Percentiles rank a stretch among this genome's conserved stretches.
Evolutionary conservation across 2,113 vertebrate species (phyloP).

Genomic region (Actenoides hombroni): DNA sequence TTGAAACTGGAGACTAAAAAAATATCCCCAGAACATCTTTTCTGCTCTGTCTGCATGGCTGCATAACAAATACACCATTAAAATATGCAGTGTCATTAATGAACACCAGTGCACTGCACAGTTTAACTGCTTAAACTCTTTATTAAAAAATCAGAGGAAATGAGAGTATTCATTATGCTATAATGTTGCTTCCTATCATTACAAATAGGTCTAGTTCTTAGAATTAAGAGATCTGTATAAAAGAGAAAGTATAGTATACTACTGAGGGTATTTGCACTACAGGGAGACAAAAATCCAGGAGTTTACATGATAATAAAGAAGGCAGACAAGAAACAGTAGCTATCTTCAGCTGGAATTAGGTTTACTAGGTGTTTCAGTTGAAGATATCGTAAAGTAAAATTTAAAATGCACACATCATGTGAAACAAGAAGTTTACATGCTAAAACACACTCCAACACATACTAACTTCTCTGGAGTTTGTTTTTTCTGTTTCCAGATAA

Average conservation of each 20-base stretch:
- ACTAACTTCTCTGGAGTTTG: background rate
- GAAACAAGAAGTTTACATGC: background rate
- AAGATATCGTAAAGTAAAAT: background rate
- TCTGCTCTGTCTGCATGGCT: background rate
- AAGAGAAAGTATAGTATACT: background rate
- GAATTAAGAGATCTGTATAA: constrained; percentile 34
- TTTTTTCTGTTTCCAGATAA: background rate
- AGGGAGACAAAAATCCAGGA: background rate
- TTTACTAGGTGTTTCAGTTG: background rate
- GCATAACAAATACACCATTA: constrained; percentile 60
- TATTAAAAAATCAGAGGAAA: constrained; percentile 63
- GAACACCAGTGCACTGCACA: constrained; percentile 47
- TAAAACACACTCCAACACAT: background rate
- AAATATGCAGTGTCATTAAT: constrained; percentile 53
- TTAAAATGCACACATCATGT: background rate
- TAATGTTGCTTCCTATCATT: constrained; percentile 44
- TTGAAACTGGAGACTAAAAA: background rate
- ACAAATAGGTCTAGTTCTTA: constrained; percentile 31
- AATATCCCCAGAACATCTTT: background rate
- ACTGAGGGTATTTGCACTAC: background rate
- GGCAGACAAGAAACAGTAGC: background rate
- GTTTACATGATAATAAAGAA: constrained; percentile 24
- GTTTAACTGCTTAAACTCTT: constrained; percentile 65
- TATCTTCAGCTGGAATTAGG: background rate
- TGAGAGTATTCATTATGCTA: constrained; percentile 56